These are phyloP conservation scores for Suncus etruscus DNA, from an alignment of 2,113 vertebrate species.

Conservation along the genomic window DNA sequence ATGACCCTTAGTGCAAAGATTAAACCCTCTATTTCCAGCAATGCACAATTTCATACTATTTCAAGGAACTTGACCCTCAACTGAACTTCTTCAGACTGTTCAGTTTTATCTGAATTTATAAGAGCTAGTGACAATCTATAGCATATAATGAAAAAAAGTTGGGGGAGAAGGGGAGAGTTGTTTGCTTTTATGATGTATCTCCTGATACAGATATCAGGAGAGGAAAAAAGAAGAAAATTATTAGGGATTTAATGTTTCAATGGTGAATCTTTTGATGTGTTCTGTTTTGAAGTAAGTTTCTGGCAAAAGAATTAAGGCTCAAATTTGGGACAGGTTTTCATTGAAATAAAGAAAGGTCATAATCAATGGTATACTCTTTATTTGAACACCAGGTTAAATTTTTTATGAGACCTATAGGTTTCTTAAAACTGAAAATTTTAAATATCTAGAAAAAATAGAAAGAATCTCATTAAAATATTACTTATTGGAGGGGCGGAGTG, in stretches of 20 bases:
- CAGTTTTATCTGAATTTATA: slow-evolving; percentile 61
- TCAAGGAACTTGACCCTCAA: slow-evolving; percentile 70
- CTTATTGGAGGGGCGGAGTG: too few species aligned
- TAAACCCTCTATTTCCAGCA: slow-evolving; percentile 67
- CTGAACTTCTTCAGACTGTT: slow-evolving; percentile 69
- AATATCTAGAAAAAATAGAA: neutral
- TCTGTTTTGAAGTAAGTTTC: neutral
- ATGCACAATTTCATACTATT: slow-evolving; percentile 70
- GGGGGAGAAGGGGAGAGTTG: slow-evolving; percentile 46
- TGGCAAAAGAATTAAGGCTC: neutral
- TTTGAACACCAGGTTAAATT: neutral
- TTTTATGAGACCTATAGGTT: neutral
- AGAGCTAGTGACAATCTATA: slow-evolving; percentile 39
- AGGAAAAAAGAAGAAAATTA: slow-evolving; percentile 13
- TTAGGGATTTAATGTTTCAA: slow-evolving; percentile 39
- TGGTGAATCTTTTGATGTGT: neutral
- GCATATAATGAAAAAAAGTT: slow-evolving; percentile 6
- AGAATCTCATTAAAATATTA: neutral
- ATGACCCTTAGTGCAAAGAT: slow-evolving; percentile 69
- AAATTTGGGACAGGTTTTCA: neutral
- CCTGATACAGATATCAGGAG: neutral
- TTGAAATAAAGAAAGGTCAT: neutral
- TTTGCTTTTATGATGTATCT: slow-evolving; percentile 41
- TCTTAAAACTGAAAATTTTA: slow-evolving; percentile 17
- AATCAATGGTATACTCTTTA: neutral